Base-by-base conservation (phyloP, 2,797 vertebrate genomes). In the Coilia nasus region DNA sequence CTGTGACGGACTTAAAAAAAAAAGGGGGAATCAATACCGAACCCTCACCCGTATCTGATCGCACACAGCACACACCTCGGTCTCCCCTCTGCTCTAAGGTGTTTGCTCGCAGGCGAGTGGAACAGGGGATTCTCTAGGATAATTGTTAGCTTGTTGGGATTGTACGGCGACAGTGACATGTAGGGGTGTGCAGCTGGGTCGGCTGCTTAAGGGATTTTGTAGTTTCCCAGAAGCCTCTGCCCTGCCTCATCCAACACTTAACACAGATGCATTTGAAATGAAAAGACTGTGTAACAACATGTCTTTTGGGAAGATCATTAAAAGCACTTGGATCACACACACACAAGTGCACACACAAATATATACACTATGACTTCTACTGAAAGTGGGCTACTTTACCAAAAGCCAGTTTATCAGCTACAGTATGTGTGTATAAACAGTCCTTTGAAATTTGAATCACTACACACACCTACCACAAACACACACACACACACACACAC, bases 161-260 rank as follows among this genome's bases (percentile, higher is more conserved):
- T 21, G 81, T 25, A 31, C 7, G 31, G 71, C 31, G 35, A 14
- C 64, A 10, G 71, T 44, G 71, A 78, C 31, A 31, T 44, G 71
- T 78, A 31, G 31, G 71, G 31, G 71, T 78, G 71, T 44, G 71
- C 71, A 78, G 44, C 31, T 78, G 71, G 71, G 71, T 78, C 35
- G 71, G 35, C 15, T 19, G 5, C 71, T 78, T 7, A 15, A 75
- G 67, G 31, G 67, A 41, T 11, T 4, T 25, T 64, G 31, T 64
- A 0, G 12, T 14, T 15, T 31, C 28, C 71, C 71, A 78, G 31
- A 78, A 41, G 71, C 71, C 35, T 10, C 71, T 44, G 35, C 31
- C 31, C 31, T 78, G 71, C 35, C 71, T 78, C 19, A 78, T 78
- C 31, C 35, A 41, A 44, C 17, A 44, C 71, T 78, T 78, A 78